These are phyloP conservation scores for Mactra quadrangularis DNA, from an alignment of 1,140 invertebrate species.

Conservation along the genomic window DNA sequence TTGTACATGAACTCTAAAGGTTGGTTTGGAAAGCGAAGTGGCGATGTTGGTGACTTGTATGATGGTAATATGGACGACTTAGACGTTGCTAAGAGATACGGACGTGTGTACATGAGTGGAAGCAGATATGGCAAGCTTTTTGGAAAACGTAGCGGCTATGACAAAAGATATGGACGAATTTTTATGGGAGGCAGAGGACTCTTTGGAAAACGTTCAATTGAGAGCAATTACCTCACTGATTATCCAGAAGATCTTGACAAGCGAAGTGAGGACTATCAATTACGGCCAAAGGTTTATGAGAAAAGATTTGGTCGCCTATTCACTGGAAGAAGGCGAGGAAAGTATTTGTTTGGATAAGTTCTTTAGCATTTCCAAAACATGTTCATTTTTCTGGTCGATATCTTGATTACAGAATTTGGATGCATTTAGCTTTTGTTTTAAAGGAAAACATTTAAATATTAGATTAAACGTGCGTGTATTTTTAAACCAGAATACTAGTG, in stretches of 20 bases:
- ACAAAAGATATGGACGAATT: neutral
- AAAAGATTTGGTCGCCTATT: neutral
- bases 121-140: neutral
- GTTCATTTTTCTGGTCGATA: too few species aligned
- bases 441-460: too few species aligned
- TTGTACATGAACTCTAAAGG: neutral
- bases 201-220: neutral
- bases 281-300: neutral
- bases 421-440: too few species aligned
- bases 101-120: neutral
- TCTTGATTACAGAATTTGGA: too few species aligned
- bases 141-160: constrained; percentile 1
- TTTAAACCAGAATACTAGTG: too few species aligned
- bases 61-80: neutral
- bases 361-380: too few species aligned
- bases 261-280: neutral
- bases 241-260: neutral
- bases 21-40: constrained; percentile 7
- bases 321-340: too few species aligned
- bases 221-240: neutral
- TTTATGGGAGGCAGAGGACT: neutral
- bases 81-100: constrained; percentile 1
- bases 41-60: neutral
- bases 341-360: too few species aligned
- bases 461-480: too few species aligned